Conservation (phyloP, 2,113 vertebrate genomes). For the Dromiciops gliroides region DNA sequence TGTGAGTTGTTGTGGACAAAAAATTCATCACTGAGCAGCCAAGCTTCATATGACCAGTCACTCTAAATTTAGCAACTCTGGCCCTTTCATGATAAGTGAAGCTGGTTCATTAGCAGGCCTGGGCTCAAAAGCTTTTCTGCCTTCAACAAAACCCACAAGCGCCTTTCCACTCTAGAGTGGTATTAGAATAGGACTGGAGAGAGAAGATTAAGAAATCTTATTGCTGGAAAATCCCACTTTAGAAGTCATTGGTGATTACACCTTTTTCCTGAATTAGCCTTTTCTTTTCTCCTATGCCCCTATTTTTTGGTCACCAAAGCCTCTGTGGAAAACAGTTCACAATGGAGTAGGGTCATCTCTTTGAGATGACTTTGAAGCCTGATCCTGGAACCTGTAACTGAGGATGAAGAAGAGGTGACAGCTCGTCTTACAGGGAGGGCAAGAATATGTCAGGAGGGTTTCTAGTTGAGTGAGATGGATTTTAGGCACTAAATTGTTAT, state of each 20-base stretch:
- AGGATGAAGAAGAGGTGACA: background rate
- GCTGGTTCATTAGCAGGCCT: background rate
- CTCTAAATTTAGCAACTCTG: background rate
- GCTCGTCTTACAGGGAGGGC: background rate
- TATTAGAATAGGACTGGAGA: background rate
- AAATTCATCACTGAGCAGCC: background rate
- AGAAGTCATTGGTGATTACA: background rate
- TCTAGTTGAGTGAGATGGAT: background rate
- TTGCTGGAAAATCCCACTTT: background rate
- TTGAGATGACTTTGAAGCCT: background rate
- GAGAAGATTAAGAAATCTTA: background rate
- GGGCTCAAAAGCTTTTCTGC: background rate
- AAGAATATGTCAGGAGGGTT: background rate
- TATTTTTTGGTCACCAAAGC: background rate
- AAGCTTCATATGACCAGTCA: background rate
- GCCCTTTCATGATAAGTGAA: background rate
- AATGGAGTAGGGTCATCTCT: background rate
- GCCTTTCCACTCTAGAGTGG: background rate
- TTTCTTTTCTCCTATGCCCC: background rate
- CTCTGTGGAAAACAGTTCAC: background rate
- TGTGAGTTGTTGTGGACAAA: background rate
- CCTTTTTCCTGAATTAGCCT: conserved; percentile 19
- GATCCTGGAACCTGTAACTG: background rate
- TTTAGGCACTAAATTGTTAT: conserved; percentile 5
- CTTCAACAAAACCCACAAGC: background rate